Conservation (phyloP, 1,140 invertebrate genomes). For the Panagrolaimus sp. region DNA sequence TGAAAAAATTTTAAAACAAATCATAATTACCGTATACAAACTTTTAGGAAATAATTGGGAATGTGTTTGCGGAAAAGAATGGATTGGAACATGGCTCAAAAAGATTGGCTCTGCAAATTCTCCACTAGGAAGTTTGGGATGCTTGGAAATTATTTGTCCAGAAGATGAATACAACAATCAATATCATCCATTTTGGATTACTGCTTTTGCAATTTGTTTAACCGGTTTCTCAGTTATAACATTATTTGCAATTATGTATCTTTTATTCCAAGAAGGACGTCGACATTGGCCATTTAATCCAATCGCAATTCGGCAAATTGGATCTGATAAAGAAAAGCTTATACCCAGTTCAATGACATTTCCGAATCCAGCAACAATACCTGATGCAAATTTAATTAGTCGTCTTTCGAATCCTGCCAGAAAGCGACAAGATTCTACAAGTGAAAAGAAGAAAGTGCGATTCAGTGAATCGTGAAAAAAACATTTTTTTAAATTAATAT, state of each 20-base stretch:
- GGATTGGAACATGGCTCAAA: conserved; percentile 47
- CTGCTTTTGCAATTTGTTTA: not conserved
- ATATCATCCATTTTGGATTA: not conserved
- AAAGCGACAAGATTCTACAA: too few species aligned
- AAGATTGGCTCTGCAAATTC: conserved; percentile 7
- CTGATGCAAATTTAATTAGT: too few species aligned
- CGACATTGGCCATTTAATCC: not conserved
- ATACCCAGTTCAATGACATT: not conserved
- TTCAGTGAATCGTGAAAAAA: too few species aligned
- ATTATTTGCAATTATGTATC: not conserved
- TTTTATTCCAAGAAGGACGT: not conserved
- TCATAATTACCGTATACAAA: conserved; percentile 1
- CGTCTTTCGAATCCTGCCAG: too few species aligned
- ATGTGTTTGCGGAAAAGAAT: conserved; percentile 51
- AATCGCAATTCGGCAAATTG: not conserved
- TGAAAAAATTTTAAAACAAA: not conserved
- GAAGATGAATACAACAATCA: not conserved
- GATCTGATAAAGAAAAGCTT: not conserved
- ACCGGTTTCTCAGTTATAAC: not conserved
- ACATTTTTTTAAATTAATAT: too few species aligned
- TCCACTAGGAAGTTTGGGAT: not conserved
- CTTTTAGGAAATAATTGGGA: conserved; percentile 45
- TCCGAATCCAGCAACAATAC: not conserved
- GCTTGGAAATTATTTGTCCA: not conserved
- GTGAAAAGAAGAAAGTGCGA: too few species aligned